phyloP scores from a whole-genome alignment of 30 jellyfish, hydroid and myxozoan species.

The Pseudorhiza aurosa region DNA sequence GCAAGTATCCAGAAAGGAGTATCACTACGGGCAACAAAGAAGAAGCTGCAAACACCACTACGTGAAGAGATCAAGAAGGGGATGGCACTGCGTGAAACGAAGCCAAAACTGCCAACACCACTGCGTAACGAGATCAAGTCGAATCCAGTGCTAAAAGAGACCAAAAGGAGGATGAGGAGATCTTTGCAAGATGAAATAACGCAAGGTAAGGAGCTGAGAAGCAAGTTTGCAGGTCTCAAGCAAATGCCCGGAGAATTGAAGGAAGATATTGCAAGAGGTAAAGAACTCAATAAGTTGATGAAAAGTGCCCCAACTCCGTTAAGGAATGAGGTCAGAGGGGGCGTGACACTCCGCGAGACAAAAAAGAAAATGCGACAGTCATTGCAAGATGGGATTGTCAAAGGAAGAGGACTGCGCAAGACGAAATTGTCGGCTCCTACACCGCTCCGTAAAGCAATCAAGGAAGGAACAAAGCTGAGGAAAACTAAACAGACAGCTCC shows the following conservation, averaged over 20 bases:
- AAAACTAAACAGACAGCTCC: constrained; percentile 59
- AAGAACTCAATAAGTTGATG: constrained; percentile 1
- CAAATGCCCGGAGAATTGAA: constrained; percentile 20
- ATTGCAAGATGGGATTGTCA: constrained; percentile 26
- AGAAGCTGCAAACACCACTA: constrained; percentile 72
- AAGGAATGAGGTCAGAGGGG: constrained; percentile 36
- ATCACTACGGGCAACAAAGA: constrained; percentile 55
- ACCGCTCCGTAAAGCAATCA: constrained; percentile 60
- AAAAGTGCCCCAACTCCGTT: constrained; percentile 34
- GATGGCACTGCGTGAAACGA: constrained; percentile 28
- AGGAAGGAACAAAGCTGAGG: constrained; percentile 24
- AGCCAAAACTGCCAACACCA: constrained; percentile 54
- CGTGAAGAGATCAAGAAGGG: constrained; percentile 65
- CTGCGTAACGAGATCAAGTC: constrained; percentile 53
- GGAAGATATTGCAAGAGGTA: constrained; percentile 14
- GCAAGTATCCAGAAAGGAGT: constrained; percentile 52
- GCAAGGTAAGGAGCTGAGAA: constrained; percentile 31
- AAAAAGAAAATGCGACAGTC: constrained; percentile 52
- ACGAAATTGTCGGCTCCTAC: constrained; percentile 49
- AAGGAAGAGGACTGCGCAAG: constrained; percentile 10
- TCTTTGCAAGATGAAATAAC: constrained; percentile 40
- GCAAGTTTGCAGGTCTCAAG: constrained; percentile 11
- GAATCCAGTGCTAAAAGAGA: constrained; percentile 36
- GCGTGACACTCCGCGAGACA: constrained; percentile 32
- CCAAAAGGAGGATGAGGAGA: constrained; percentile 33